Base-by-base conservation (phyloP, 2,888 invertebrate species). In the Phlogophora meticulosa region DNA sequence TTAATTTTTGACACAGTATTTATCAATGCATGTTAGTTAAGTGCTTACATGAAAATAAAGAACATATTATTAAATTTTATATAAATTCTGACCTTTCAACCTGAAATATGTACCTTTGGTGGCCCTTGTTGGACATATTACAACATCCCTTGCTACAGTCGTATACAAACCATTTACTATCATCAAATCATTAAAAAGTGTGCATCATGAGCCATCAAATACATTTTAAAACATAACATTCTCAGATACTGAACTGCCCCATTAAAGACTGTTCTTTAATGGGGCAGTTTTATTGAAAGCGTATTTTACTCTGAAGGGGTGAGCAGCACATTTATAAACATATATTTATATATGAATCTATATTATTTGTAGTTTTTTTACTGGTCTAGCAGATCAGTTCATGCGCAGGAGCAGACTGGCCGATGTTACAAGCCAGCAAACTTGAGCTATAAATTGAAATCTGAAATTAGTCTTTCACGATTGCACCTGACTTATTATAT, bases 381-480 rank as follows among this genome's bases (percentile, higher is more conserved):
- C 10, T 7, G 22, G 22, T 48, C 32, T 11, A 11, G 34, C 36
- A 63, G 51, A 20, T 13, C 20, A 59, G 17, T 60, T 70, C 70
- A 61, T 61, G 61, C 13, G 42, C 60, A 36, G 70, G 42, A 49
- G 48, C 15, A 46, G 40, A 49, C 43, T 61, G 63, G 56, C 43
- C 56, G 28, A 28, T 49, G 40, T 36, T 34, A 66, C 11, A 48
- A 28, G 24, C 42, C 67, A 69, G 42, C 42, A 22, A 67, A 69
- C 67, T 60, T 60, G 69, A 68, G 40, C 67, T 67, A 69, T 15
- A 67, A 69, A 59, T 68, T 49, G 9, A 59, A 69, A 69, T 48
- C 20, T 28, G 20, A 36, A n/a, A 69, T 67, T 69, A 67, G 60
- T 69, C 36, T 59, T 20, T 49, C 28, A 13, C 7, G 11, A 36